Evolutionary conservation across 2,888 invertebrate species (phyloP), one percentile per base, ranked within the genome.

Genomic region (Tholera decimalis): DNA sequence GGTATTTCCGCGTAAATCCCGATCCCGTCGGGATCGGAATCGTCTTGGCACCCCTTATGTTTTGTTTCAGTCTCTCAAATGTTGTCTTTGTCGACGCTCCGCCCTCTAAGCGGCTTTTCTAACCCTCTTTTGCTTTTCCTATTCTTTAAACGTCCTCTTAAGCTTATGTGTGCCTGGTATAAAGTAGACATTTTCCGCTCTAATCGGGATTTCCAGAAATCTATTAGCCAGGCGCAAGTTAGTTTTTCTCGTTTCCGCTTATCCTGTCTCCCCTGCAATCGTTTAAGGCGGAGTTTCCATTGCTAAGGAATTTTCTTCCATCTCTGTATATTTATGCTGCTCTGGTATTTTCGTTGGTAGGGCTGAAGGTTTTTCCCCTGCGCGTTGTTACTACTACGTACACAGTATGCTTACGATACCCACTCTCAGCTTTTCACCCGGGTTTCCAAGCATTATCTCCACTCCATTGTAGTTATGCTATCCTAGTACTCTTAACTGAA

Each of bases 161-260:
- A 33, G 35, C 44, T 76, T 82, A 86, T 95, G 88, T 26, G 60
- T 46, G 71, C 94, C 93, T 94, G 86, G 94, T 95, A 93, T 73
- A 78, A 80, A 91, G 93, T 93, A 93, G 94, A 93, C 89, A 94
- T 95, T 95, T 95, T 95, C 94, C 94, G 94, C 94, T 95, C 94
- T 95, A 95, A 95, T 95, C 95, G 93, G 93, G 93, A 92, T 94
- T 94, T 93, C 84, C 93, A 90, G 91, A 89, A 89, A 90, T 88
- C 91, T 91, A 90, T 89, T 91, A 73, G 76, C 83, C 88, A 89
- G 88, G 84, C 84, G 84, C 79, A 89, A 89, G 89, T 93, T 93
- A 92, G 92, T 91, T 91, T 89, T 86, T 62, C 87, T 81, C 79
- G 91, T 91, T 91, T 85, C 57, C 87, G 83, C 78, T 90, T 89